Percentiles rank a stretch among this genome's conserved stretches.
phyloP scores from a whole-genome alignment of 1,140 invertebrate species.

The Rhyacophila brunnea region DNA sequence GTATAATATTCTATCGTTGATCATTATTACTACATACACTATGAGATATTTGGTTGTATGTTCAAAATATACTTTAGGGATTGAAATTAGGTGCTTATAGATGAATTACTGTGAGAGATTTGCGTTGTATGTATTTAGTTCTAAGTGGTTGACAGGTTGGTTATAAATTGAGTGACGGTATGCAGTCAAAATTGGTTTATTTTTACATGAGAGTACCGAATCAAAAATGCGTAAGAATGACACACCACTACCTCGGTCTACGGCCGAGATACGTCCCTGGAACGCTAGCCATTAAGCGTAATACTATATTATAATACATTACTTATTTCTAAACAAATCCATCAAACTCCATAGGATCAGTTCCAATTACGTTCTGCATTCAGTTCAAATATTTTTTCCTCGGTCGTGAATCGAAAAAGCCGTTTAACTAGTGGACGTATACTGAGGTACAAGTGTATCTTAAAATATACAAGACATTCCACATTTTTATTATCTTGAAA shows the following conservation, averaged over 20 bases:
- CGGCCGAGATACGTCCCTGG: too few species aligned
- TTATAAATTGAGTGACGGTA: slow-evolving; percentile 1
- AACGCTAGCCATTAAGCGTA: too few species aligned
- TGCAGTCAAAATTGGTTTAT: slow-evolving; percentile 3
- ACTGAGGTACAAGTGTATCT: too few species aligned
- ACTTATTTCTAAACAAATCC: neutral
- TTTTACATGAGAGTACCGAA: slow-evolving; percentile 2
- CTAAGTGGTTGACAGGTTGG: slow-evolving; percentile 4
- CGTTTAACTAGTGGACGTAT: too few species aligned
- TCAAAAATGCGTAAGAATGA: neutral
- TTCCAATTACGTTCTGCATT: too few species aligned
- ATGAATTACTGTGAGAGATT: neutral
- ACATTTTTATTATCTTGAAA: too few species aligned
- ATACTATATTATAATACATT: slow-evolving; percentile 3
- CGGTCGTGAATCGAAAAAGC: too few species aligned
- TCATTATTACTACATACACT: neutral
- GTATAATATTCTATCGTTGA: neutral
- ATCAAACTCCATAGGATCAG: neutral
- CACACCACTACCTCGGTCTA: neutral
- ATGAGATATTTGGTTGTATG: neutral
- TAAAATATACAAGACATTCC: too few species aligned
- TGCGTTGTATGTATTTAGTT: neutral
- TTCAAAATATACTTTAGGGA: neutral
- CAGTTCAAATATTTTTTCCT: too few species aligned
- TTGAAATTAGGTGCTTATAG: slow-evolving; percentile 18